Conservation (phyloP, 2,888 invertebrate genomes). For the Reticulitermes lucifugus region DNA sequence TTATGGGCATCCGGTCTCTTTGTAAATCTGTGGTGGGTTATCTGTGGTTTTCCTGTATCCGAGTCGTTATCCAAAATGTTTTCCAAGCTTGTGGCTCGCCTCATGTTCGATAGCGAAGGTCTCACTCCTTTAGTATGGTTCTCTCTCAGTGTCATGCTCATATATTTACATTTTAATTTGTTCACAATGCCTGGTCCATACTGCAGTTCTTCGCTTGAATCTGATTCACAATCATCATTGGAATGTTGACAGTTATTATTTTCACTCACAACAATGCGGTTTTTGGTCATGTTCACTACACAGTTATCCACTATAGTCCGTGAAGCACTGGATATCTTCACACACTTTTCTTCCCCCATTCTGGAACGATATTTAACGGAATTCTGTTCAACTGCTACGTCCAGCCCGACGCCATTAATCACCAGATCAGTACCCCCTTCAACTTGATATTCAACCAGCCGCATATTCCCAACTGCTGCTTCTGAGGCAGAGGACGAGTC, state of each 20-base stretch:
- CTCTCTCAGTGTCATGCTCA: slow-evolving; percentile 86
- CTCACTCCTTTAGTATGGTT: slow-evolving; percentile 71
- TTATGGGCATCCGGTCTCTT: slow-evolving; percentile 48
- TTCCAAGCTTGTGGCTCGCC: slow-evolving; percentile 87
- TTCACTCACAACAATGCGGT: slow-evolving; percentile 56
- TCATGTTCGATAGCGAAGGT: slow-evolving; percentile 74
- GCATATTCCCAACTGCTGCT: slow-evolving; percentile 55
- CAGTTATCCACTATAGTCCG: slow-evolving; percentile 66
- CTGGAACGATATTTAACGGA: slow-evolving; percentile 49
- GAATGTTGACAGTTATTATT: slow-evolving; percentile 55
- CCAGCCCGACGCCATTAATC: slow-evolving; percentile 48
- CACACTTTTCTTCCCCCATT: slow-evolving; percentile 55
- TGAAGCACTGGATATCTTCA: slow-evolving; percentile 57
- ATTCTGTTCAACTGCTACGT: slow-evolving; percentile 37
- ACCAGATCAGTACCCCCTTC: slow-evolving; percentile 38
- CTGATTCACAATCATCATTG: slow-evolving; percentile 63
- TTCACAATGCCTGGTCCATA: slow-evolving; percentile 94
- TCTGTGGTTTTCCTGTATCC: slow-evolving; percentile 60
- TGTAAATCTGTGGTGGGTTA: slow-evolving; percentile 49
- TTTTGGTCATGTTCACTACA: slow-evolving; percentile 60
- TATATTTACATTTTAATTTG: slow-evolving; percentile 86
- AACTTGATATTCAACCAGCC: slow-evolving; percentile 56
- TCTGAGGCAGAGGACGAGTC: slow-evolving; percentile 53
- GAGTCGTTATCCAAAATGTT: slow-evolving; percentile 76
- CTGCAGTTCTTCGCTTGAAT: slow-evolving; percentile 81